Evolutionary conservation across 2,113 vertebrate genomes (phyloP).

Genomic region (Neolamprologus kungweensis): DNA sequence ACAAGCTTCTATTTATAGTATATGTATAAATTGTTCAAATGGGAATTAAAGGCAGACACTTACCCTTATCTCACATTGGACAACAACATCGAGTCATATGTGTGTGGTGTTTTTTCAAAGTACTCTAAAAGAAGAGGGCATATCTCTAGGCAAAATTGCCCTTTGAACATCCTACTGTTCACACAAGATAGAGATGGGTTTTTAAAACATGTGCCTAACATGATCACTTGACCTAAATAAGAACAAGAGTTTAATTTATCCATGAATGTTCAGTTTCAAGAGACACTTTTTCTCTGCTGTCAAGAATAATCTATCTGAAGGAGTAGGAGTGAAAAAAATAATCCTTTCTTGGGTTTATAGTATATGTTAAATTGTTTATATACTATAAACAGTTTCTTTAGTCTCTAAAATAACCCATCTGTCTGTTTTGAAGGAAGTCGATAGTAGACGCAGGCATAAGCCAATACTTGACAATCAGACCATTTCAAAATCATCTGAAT

Average conservation of each 20-base stretch:
- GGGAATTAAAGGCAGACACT: background rate
- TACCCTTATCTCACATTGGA: background rate
- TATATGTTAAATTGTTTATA: background rate
- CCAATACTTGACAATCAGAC: background rate
- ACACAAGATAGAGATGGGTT: background rate
- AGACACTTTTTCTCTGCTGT: background rate
- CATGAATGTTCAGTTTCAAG: background rate
- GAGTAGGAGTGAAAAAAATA: background rate
- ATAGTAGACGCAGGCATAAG: background rate
- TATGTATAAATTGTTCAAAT: background rate
- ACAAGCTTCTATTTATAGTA: background rate
- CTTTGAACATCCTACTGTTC: background rate
- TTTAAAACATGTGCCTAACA: background rate
- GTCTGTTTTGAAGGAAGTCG: background rate
- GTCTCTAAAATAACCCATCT: background rate
- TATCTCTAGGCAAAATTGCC: background rate
- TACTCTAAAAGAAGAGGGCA: background rate
- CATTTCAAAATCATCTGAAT: background rate
- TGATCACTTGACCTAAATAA: background rate
- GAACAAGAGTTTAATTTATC: background rate
- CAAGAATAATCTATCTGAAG: background rate
- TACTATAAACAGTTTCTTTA: background rate
- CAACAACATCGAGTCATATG: background rate
- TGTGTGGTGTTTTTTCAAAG: background rate
- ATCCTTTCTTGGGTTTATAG: background rate